Evolutionary conservation across 2,888 invertebrate species (phyloP).

Genomic region (Iphiclides podalirius): DNA sequence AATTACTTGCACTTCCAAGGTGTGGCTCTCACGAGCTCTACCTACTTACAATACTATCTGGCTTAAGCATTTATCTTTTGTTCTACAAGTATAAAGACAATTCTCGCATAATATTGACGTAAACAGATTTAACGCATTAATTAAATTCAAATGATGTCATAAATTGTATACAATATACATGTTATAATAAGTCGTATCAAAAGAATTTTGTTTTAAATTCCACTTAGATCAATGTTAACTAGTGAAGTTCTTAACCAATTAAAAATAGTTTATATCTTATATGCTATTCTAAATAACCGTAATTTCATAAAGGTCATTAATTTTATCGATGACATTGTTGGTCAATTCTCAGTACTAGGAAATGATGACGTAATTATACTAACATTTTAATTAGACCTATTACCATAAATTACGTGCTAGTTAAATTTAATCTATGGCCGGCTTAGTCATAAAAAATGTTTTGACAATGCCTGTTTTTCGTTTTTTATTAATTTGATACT

Average conservation of each 20-base stretch:
- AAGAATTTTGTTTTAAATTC: no score
- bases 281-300: no score
- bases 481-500: slow-evolving; percentile 19
- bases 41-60: slow-evolving; percentile 42
- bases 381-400: slow-evolving; percentile 64
- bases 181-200: no score
- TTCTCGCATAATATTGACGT: slow-evolving; percentile 33
- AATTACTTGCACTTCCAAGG: slow-evolving; percentile 62
- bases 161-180: no score
- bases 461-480: slow-evolving; percentile 23
- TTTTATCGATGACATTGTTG: slow-evolving; percentile 17
- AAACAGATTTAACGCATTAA: slow-evolving; percentile 14
- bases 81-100: slow-evolving; percentile 30
- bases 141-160: slow-evolving; percentile 16
- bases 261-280: no score
- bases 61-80: slow-evolving; percentile 50
- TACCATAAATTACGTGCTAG: slow-evolving; percentile 66
- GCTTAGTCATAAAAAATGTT: slow-evolving; percentile 49
- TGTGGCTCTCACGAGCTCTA: slow-evolving; percentile 66
- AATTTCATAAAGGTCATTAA: no score
- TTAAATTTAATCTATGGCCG: slow-evolving; percentile 59
- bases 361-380: slow-evolving; percentile 53
- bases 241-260: no score
- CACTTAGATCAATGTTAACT: no score
- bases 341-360: slow-evolving; percentile 15